These are phyloP conservation scores for Brachymystax lenok DNA, from an alignment of 2,797 vertebrate genomes.

Conservation along the genomic window DNA sequence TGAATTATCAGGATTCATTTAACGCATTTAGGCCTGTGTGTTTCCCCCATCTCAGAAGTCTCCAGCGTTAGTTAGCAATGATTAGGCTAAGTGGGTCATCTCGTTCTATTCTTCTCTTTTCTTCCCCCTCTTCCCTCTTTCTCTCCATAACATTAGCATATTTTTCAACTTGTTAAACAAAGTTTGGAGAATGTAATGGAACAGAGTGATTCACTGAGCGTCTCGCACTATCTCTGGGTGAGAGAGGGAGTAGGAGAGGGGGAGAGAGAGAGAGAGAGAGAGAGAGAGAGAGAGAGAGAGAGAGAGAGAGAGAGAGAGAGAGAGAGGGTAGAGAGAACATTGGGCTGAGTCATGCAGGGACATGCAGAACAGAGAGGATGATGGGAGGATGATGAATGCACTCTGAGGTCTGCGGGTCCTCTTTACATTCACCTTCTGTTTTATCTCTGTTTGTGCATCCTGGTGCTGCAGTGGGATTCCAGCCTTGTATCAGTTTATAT, in stretches of 20 bases:
- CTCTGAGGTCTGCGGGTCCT: background rate
- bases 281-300: no score
- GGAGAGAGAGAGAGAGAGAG: no score
- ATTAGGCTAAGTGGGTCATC: slow-evolving; percentile 78
- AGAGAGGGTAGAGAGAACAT: slow-evolving; percentile 36
- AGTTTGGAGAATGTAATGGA: slow-evolving; percentile 62
- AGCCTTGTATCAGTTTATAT: no score
- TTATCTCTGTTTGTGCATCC: background rate
- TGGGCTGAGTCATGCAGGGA: slow-evolving; percentile 62
- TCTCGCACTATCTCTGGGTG: slow-evolving; percentile 39
- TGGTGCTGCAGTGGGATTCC: no score
- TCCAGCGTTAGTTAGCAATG: slow-evolving; percentile 71
- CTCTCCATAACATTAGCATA: slow-evolving; percentile 45
- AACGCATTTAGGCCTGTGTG: slow-evolving; percentile 75
- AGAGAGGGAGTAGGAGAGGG: slow-evolving; percentile 30
- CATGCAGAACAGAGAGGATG: slow-evolving; percentile 19
- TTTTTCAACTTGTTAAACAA: slow-evolving; percentile 71
- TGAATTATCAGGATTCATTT: slow-evolving; percentile 80
- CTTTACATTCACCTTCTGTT: background rate
- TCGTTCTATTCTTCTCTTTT: slow-evolving; percentile 34
- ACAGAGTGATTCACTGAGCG: slow-evolving; percentile 60
- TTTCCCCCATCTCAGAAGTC: slow-evolving; percentile 69
- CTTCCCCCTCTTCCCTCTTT: background rate
- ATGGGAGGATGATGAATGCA: background rate
- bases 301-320: no score